Conservation (phyloP, 2,797 vertebrate genomes). For the Agapornis canus region DNA sequence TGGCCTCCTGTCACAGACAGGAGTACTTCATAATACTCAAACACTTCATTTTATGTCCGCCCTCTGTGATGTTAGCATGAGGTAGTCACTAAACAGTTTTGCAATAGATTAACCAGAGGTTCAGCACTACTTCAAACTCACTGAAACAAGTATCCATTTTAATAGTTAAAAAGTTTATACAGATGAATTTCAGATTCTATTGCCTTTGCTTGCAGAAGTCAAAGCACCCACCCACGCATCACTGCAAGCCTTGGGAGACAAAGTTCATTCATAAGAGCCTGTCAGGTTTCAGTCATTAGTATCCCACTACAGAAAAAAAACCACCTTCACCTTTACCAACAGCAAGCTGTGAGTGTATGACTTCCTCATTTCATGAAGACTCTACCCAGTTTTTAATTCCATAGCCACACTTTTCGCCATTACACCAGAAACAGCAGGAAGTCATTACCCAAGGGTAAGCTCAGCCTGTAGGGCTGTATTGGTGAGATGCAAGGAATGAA, state of each 20-base stretch:
- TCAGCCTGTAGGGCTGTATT: neutral
- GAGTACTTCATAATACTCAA: neutral
- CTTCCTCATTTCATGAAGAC: neutral
- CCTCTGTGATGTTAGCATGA: neutral
- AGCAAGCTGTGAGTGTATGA: neutral
- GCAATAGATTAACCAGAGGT: neutral
- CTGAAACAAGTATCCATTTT: neutral
- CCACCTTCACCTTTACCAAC: neutral
- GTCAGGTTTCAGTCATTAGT: neutral
- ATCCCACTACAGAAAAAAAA: neutral
- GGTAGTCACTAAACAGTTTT: neutral
- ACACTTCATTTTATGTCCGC: neutral
- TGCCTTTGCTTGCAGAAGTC: neutral
- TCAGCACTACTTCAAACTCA: neutral
- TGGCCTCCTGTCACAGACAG: neutral
- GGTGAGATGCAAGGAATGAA: neutral
- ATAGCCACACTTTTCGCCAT: neutral
- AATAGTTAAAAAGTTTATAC: neutral
- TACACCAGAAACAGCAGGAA: neutral
- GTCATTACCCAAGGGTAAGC: neutral
- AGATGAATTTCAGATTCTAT: neutral
- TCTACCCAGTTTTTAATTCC: rapidly evolving
- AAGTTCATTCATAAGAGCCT: neutral
- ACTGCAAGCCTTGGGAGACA: neutral
- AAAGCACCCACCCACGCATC: neutral